Conservation (phyloP, 1,140 invertebrate genomes). For the Drosophila mayri region DNA sequence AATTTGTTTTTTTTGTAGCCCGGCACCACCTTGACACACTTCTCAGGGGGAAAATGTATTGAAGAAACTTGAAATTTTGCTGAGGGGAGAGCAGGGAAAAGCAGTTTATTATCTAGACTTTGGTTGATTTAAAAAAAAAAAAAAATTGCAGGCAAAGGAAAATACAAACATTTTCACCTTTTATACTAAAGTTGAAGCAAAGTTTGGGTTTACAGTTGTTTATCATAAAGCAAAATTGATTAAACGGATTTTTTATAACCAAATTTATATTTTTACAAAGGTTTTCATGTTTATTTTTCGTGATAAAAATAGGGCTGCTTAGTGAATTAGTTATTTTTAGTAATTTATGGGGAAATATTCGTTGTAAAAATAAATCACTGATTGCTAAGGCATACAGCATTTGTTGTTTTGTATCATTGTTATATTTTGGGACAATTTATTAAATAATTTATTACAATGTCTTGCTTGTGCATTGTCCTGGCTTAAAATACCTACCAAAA, state of each 20-base stretch:
- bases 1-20: constrained; percentile 13
- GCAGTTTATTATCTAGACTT: constrained; percentile 14
- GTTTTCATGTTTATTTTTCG: background rate
- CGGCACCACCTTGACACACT: constrained; percentile 41
- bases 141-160: background rate
- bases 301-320: background rate
- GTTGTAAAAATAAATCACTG: background rate
- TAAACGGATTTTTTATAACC: background rate
- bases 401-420: too few relatives aligned
- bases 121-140: background rate
- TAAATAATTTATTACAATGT: background rate
- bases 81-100: background rate
- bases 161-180: background rate
- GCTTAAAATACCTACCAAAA: background rate
- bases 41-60: constrained; percentile 9
- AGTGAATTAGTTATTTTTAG: background rate
- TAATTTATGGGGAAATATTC: background rate
- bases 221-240: background rate
- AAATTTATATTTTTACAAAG: background rate
- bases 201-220: background rate
- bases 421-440: too few relatives aligned
- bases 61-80: constrained; percentile 14
- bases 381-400: too few relatives aligned
- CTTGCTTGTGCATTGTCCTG: background rate
- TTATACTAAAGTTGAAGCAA: too few relatives aligned